Evolutionary conservation across 2,113 vertebrate genomes (phyloP).

Genomic region (Paracanthobrama guichenoti): DNA sequence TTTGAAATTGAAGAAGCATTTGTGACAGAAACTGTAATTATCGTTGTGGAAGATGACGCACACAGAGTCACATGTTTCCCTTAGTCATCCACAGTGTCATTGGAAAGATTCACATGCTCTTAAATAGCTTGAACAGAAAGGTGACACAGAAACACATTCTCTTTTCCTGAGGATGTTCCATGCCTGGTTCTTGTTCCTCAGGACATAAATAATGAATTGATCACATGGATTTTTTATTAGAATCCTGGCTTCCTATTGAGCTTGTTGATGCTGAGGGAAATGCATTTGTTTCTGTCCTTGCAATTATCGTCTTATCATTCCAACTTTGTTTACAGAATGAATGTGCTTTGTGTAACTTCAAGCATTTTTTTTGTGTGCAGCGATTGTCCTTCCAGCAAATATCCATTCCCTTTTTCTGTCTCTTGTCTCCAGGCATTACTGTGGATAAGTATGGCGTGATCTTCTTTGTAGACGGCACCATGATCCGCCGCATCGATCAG

Average conservation of each 20-base stretch:
- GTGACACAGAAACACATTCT: neutral
- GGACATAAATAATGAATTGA: constrained; percentile 47
- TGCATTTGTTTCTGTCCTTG: neutral
- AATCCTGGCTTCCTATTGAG: constrained; percentile 16
- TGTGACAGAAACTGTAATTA: constrained; percentile 27
- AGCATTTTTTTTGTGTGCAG: no score
- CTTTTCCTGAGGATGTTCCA: neutral
- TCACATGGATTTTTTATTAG: constrained; percentile 38
- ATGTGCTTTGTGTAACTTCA: neutral
- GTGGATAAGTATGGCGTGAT: constrained; percentile 95
- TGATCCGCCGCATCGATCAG: constrained; percentile 95
- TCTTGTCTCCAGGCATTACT: constrained; percentile 82
- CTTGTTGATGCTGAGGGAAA: neutral
- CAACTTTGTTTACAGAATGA: neutral
- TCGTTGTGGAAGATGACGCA: constrained; percentile 56
- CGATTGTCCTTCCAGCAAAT: neutral
- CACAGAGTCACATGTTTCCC: constrained; percentile 48
- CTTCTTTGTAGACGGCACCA: constrained; percentile 97
- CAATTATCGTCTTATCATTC: neutral
- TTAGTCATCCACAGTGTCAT: constrained; percentile 46
- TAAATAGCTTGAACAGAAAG: constrained; percentile 7
- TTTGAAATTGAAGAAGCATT: constrained; percentile 37
- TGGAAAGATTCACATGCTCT: constrained; percentile 53
- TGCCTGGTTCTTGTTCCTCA: constrained; percentile 16
- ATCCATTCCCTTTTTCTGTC: constrained; percentile 22